Evolutionary conservation across 2,113 vertebrate species (phyloP).

Genomic region (Capricornis sumatraensis): DNA sequence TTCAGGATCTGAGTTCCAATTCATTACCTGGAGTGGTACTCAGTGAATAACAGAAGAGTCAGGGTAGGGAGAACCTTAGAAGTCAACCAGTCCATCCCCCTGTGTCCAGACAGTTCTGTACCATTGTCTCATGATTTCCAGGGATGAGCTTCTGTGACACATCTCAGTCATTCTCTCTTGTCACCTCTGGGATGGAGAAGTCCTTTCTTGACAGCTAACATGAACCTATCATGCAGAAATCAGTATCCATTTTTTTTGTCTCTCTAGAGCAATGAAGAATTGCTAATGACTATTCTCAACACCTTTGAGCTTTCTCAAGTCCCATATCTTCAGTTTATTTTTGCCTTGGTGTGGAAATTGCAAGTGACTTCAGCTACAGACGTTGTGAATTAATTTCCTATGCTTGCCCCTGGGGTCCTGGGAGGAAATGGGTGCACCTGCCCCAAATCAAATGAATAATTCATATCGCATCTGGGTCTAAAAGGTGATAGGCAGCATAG

Average conservation of each 20-base stretch:
- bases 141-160: neutral
- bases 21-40: neutral
- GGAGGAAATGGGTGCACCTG: conserved; percentile 71
- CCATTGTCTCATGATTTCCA: neutral
- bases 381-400: conserved; percentile 72
- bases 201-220: neutral
- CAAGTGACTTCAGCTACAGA: conserved; percentile 64
- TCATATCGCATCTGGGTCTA: conserved; percentile 52
- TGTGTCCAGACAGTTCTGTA: neutral
- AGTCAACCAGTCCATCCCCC: neutral
- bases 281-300: conserved; percentile 25
- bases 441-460: conserved; percentile 72
- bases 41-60: neutral
- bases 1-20: neutral
- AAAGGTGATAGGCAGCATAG: conserved; percentile 65
- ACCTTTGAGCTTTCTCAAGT: conserved; percentile 35
- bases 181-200: neutral
- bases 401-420: conserved; percentile 51
- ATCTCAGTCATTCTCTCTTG: neutral
- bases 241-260: neutral
- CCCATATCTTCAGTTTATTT: conserved; percentile 48
- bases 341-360: conserved; percentile 62
- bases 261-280: conserved; percentile 6
- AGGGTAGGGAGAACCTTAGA: neutral
- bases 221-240: neutral